Base-by-base conservation (phyloP, 1,140 invertebrate species). In the Manduca sexta region DNA sequence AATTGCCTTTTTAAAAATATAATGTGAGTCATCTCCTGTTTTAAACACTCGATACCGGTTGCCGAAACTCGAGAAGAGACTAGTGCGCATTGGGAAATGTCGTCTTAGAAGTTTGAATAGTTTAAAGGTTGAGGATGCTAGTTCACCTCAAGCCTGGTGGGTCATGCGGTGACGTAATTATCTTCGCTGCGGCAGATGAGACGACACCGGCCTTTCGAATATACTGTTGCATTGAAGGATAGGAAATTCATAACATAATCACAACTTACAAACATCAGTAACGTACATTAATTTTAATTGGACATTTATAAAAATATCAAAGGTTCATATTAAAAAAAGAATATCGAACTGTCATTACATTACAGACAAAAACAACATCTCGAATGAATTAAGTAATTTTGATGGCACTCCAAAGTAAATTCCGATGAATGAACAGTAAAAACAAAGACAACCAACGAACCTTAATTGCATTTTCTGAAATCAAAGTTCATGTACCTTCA, bases 121-220 rank as follows among this genome's bases (percentile, higher is more conserved):
- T 69, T 68, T 69, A 78, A 81, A 81, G 77, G 74, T 82, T 79
- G 76, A 80, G 71, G 78, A 76, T 82, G 60, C 58, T 45, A 53
- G 62, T 64, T 67, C 63, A 76, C 64, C 66, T 76, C 51, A 64
- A 50, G 26, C 55, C 40, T 45, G 45, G 64, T 45, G 43, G 64
- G 59, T 64, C 59, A 51, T 46, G 38, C 13, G 11, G 63, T 81
- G 69, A 76, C 68, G 71, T 74, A 66, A 78, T 33, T 35, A 15
- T 46, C 33, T 31, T 56, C 43, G 13, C n/a, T n/a, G n/a, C n/a
- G n/a, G n/a, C 34, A 38, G 43, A 50, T 62, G 61, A 46, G 59
- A 60, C 49, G 47, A 38, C 39, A 40, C 33, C 45, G 56, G 56
- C 68, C 60, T 75, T 72, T 70, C 49, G 49, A 61, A 65, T 49